Conservation (phyloP, 2,888 invertebrate species). For the Pemphredon lugubris region DNA sequence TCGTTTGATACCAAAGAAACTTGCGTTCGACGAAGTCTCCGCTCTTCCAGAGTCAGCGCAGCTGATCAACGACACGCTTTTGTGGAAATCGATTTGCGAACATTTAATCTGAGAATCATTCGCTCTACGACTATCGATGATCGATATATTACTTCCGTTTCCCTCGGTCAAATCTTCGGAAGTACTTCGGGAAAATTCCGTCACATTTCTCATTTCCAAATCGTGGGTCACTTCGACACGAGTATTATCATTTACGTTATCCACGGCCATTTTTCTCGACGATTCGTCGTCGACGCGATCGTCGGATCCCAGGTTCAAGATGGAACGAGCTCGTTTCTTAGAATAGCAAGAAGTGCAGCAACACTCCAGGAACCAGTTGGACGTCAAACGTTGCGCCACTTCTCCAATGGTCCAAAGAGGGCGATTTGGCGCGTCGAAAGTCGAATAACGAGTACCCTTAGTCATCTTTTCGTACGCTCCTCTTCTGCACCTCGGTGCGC, state of each 20-base stretch:
- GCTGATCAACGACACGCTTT: background rate
- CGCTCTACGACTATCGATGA: background rate
- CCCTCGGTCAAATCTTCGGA: background rate
- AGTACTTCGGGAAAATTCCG: background rate
- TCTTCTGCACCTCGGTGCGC: background rate
- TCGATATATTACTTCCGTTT: background rate
- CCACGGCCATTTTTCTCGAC: background rate
- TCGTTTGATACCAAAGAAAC: constrained; percentile 4
- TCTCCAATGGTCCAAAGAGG: constrained; percentile 46
- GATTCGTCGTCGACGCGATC: background rate
- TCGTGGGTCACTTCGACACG: background rate
- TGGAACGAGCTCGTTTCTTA: background rate
- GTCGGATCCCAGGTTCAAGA: background rate
- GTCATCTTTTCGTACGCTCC: constrained; percentile 40
- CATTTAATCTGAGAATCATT: background rate
- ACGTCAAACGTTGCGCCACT: constrained; percentile 56
- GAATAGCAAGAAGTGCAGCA: constrained; percentile 58
- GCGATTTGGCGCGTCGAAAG: constrained; percentile 57
- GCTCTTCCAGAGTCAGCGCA: background rate
- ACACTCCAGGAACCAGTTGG: constrained; percentile 59
- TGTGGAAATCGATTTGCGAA: background rate
- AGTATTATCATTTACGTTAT: background rate
- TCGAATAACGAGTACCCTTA: constrained; percentile 56
- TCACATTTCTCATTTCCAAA: background rate
- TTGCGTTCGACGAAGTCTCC: background rate